Percentiles rank a stretch among this genome's conserved stretches.
Evolutionary conservation across 1,140 invertebrate genomes (phyloP).

Genomic region (Pogonognathellus flavescens): DNA sequence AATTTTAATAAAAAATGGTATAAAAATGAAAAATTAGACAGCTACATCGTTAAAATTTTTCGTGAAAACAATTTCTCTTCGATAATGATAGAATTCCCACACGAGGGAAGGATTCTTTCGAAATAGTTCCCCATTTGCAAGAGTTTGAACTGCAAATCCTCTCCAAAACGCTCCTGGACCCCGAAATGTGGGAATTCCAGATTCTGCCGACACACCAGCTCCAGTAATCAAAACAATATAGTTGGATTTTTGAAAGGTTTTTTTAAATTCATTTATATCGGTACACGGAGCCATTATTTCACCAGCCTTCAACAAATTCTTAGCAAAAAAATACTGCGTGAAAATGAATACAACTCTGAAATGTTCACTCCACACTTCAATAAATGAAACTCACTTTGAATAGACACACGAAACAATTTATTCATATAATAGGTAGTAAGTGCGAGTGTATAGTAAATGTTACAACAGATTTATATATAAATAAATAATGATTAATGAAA

Average conservation of each 20-base stretch:
- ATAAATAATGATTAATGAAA: too few relatives aligned
- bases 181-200: constrained; percentile 85
- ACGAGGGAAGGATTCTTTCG: constrained; percentile 78
- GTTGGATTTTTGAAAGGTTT: constrained; percentile 73
- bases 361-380: too few relatives aligned
- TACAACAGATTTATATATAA: too few relatives aligned
- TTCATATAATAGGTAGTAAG: too few relatives aligned
- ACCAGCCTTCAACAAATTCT: neutral
- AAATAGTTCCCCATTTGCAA: constrained; percentile 80
- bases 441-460: too few relatives aligned
- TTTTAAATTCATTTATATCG: constrained; percentile 74
- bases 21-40: constrained; percentile 7
- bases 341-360: too few relatives aligned
- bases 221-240: constrained; percentile 81
- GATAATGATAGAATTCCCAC: constrained; percentile 85
- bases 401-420: too few relatives aligned
- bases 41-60: constrained; percentile 78
- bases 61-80: constrained; percentile 76
- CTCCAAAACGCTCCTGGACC: constrained; percentile 85
- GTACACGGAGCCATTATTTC: constrained; percentile 66
- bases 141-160: constrained; percentile 76
- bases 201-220: constrained; percentile 77
- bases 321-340: too few relatives aligned
- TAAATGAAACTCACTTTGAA: too few relatives aligned
- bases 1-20: neutral